Base-by-base conservation (phyloP, 2,888 invertebrate genomes). In the Petrolisthes manimaculis region DNA sequence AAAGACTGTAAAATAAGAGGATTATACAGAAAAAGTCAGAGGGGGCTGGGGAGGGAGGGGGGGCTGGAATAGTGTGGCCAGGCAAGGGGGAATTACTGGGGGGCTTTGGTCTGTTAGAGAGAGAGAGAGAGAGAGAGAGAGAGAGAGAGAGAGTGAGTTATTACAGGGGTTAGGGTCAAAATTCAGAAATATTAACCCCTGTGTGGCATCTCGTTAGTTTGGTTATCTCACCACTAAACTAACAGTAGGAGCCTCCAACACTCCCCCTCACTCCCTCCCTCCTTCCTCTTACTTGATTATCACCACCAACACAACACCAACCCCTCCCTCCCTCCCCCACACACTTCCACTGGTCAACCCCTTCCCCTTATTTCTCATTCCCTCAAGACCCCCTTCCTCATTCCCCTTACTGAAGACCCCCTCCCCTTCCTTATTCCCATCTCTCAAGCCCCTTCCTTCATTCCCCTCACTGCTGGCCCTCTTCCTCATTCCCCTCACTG, bases 81-180 rank as follows among this genome's bases (percentile, higher is more conserved):
- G 14, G 18, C 53, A 78, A 51, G 53, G 51, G 78, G 53, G 78
- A 18, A 21, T 18, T n/a, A 69, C 69, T n/a, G 18, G 69, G 18
- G 69, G 18, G 69, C 18, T 12, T 51, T 54, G 71, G 61, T 61
- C 18, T 9, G 61, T 61, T 3, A 12, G 61, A 18, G 61, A 37
- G 37, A 37, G 37, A 37, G 37, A 37, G 37, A 37, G 37, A 37
- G 37, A 37, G 37, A 37, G 77, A 82, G 67, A 37, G n/a, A 67
- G 37, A 67, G 82, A 82, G 82, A 82, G 82, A 37, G 61, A 24
- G 54, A n/a, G 78, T 5, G 67, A 67, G 67, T 24, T 55, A 81
- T 37, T 61, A 54, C 81, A 81, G 21, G 55, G 24, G 61, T 61
- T 37, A 18, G 14, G 74, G 54, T 24, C 37, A 51, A 51, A 78